Conservation (phyloP, 2,797 vertebrate species). For the Anisognathus igniventris region DNA sequence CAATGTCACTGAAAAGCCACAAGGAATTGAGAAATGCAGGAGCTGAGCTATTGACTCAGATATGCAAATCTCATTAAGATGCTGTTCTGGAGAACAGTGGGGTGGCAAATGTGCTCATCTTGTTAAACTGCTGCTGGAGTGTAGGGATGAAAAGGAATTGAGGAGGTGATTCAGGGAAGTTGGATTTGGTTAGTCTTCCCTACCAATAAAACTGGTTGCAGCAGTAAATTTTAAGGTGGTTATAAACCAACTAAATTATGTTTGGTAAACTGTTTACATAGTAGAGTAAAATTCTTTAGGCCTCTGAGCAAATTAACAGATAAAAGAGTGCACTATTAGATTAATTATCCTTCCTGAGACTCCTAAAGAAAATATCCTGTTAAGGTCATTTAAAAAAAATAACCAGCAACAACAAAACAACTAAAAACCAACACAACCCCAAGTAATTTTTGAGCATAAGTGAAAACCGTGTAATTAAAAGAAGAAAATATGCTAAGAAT, state of each 20-base stretch:
- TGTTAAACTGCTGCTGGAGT: not conserved
- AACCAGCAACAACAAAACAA: not conserved
- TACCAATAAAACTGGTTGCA: not conserved
- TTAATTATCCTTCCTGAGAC: not conserved
- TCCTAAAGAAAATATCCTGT: not conserved
- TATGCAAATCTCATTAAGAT: constrained; percentile 21
- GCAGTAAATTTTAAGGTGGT: not conserved
- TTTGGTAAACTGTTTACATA: not conserved
- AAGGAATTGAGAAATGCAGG: not conserved
- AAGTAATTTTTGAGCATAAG: not conserved
- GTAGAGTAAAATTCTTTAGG: not conserved
- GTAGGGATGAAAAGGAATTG: not conserved
- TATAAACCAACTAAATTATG: not conserved
- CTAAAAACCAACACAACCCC: not conserved
- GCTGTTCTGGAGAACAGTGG: not conserved
- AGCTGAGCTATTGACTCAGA: not conserved
- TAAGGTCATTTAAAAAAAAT: not conserved
- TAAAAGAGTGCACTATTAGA: not conserved
- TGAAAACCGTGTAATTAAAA: not conserved
- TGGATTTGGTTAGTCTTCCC: not conserved
- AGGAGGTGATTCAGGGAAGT: not conserved
- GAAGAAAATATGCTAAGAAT: not conserved
- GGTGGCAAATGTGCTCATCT: not conserved
- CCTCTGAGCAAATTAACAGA: not conserved
- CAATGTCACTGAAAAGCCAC: not conserved